Base-by-base conservation (phyloP, 2,888 invertebrate species). In the Sinhomidia bicolor region DNA sequence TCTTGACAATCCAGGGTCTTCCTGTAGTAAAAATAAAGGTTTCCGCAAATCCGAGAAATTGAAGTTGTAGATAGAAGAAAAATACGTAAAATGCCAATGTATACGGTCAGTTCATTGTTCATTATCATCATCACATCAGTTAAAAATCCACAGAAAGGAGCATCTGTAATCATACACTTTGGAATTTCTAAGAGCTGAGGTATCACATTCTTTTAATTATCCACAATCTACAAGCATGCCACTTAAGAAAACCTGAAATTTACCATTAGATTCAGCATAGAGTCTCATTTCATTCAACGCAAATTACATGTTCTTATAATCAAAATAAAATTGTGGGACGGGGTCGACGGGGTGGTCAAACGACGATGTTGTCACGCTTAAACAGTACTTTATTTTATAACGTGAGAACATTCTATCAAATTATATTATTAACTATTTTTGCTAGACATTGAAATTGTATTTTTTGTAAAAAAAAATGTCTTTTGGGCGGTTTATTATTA, bases 361-460 rank as follows among this genome's bases (percentile, higher is more conserved):
- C 20, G 41, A 32, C 62, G 5, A 68, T 68, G 68, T 68, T 68
- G 68, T 68, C 68, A 68, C 68, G 68, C 68, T 68, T 68, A 10
- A 41, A 68, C 1, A 3, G 41, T 20, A 41, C 17, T 68, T 68
- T 32, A 12, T 26, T 68, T 68, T 68, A 14, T 12, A 68, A 68
- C 68, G 68, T 68, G 68, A 68, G 68, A 68, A 68, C 26, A 7
- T 68, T 68, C 6, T 68, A 20, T 32, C 2, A 41, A 68, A 36
- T 65, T 29, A 10, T 41, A 12, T 41, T 68, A 60, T 60, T 26
- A 36, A 68, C 36, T 41, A 41, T 68, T 68, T 68, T 17, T 32
- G 68, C 36, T 65, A 65, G 68, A 36, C 68, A 68, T 41, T 65
- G 62, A 65, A 32, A 23, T 60, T 26, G 23, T 60, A 1, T 65